Percentiles rank a stretch among this genome's conserved stretches.
Conservation (phyloP, 2,888 invertebrate genomes). For the Acanthopleura granulata region DNA sequence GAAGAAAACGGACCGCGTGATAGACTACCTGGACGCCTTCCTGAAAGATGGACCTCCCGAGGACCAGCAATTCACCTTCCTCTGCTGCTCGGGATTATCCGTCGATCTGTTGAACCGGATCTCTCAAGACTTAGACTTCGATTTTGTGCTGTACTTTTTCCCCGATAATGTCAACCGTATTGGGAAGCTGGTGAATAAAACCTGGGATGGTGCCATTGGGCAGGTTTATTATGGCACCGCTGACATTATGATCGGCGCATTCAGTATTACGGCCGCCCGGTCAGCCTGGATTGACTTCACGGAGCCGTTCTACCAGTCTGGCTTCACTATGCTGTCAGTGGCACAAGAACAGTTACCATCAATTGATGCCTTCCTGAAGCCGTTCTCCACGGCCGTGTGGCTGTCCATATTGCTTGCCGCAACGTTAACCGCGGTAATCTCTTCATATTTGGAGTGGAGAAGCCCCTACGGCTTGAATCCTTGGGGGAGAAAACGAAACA, state of each 20-base stretch:
- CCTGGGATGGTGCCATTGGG: slow-evolving; percentile 90
- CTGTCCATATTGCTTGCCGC: slow-evolving; percentile 89
- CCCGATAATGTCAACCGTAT: slow-evolving; percentile 77
- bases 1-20: slow-evolving; percentile 72
- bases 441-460: slow-evolving; percentile 92
- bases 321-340: slow-evolving; percentile 84
- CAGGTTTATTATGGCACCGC: slow-evolving; percentile 88
- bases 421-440: slow-evolving; percentile 89
- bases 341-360: slow-evolving; percentile 70
- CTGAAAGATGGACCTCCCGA: slow-evolving; percentile 35
- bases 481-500: slow-evolving; percentile 90
- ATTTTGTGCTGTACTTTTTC: slow-evolving; percentile 83
- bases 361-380: slow-evolving; percentile 88
- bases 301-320: slow-evolving; percentile 90
- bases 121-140: slow-evolving; percentile 86
- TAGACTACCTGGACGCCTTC: slow-evolving; percentile 59
- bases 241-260: slow-evolving; percentile 90
- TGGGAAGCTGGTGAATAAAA: slow-evolving; percentile 67
- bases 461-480: slow-evolving; percentile 93
- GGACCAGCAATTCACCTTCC: slow-evolving; percentile 43
- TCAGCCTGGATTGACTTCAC: slow-evolving; percentile 85
- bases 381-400: slow-evolving; percentile 91
- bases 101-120: slow-evolving; percentile 89
- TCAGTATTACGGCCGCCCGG: slow-evolving; percentile 81
- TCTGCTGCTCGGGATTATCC: slow-evolving; percentile 86